Conservation (phyloP, 1,140 invertebrate species). For the Tetramorium simillimum region DNA sequence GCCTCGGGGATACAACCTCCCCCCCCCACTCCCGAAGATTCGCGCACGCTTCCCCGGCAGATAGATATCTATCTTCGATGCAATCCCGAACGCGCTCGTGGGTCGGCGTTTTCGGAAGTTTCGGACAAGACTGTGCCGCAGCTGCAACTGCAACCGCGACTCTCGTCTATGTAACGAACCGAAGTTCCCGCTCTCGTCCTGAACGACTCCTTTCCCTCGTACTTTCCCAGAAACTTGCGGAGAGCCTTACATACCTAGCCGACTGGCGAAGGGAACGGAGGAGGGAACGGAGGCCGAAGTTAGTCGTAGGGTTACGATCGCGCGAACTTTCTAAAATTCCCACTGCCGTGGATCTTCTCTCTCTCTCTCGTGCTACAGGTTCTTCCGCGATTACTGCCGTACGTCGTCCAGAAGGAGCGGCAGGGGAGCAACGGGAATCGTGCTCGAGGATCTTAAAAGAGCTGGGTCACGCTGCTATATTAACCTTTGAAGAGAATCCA, state of each 20-base stretch:
- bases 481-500: constrained; percentile 12
- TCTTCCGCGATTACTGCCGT: constrained; percentile 15
- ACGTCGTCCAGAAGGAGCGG: not conserved
- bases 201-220: constrained; percentile 41
- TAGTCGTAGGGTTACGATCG: constrained; percentile 40
- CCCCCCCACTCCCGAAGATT: not conserved
- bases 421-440: not conserved
- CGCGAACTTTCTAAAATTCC: constrained; percentile 46
- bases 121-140: constrained; percentile 24
- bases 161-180: constrained; percentile 56
- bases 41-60: not conserved
- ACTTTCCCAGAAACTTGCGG: constrained; percentile 29
- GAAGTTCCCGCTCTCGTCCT: constrained; percentile 51
- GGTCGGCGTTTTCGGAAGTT: constrained; percentile 22
- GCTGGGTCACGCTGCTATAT: constrained; percentile 30
- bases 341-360: constrained; percentile 30
- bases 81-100: constrained; percentile 37
- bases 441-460: constrained; percentile 12
- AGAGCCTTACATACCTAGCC: not conserved
- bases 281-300: not conserved
- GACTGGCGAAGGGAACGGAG: not conserved
- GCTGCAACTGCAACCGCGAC: constrained; percentile 39
- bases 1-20: not conserved
- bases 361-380: not conserved
- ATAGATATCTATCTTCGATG: constrained; percentile 38